Percentiles rank a stretch among this genome's conserved stretches.
These are phyloP conservation scores for Tribolium madens DNA, from an alignment of 1,140 invertebrate species.

Conservation along the genomic window DNA sequence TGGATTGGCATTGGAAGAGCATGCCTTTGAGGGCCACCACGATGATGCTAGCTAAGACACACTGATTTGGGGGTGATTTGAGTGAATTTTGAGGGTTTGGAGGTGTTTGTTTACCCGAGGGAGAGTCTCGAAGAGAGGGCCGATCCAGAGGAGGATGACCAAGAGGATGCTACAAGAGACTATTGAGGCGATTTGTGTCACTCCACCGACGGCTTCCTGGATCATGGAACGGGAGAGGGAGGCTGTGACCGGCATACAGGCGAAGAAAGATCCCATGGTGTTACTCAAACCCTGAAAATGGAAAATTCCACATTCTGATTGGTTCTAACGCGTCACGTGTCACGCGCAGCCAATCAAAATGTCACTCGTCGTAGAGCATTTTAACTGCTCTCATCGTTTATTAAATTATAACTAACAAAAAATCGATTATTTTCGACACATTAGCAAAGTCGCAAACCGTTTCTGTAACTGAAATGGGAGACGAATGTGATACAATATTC, in stretches of 20 bases:
- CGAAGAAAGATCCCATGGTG: conserved; percentile 85
- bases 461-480: too few species aligned
- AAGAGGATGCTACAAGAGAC: conserved; percentile 78
- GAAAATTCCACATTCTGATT: too few species aligned
- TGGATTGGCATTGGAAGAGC: conserved; percentile 74
- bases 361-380: too few species aligned
- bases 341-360: too few species aligned
- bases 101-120: conserved; percentile 73
- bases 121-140: conserved; percentile 85
- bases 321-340: too few species aligned
- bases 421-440: too few species aligned
- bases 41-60: conserved; percentile 89
- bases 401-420: too few species aligned
- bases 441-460: too few species aligned
- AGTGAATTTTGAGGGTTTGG: neutral
- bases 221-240: conserved; percentile 87
- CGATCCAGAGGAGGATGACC: conserved; percentile 84
- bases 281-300: conserved; percentile 79
- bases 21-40: conserved; percentile 91
- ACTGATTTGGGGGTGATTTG: conserved; percentile 66
- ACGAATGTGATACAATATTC: too few species aligned
- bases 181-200: conserved; percentile 82
- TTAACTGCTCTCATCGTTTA: too few species aligned
- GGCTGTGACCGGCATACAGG: conserved; percentile 85
- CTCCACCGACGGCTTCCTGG: conserved; percentile 85